Conservation (phyloP, 2,113 vertebrate genomes). For the Prionailurus bengalensis region DNA sequence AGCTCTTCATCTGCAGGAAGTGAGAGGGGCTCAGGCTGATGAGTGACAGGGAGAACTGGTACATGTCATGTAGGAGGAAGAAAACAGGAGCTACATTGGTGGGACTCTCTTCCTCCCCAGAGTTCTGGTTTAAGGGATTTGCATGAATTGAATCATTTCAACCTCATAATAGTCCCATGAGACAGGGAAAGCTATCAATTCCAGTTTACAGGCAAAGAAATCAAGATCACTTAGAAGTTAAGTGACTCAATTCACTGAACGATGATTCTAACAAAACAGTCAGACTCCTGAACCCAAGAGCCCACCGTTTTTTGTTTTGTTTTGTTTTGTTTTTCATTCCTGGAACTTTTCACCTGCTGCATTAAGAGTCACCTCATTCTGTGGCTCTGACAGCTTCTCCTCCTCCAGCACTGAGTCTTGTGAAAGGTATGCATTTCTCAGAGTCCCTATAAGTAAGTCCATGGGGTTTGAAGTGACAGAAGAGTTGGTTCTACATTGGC, state of each 20-base stretch:
- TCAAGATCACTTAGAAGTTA: neutral
- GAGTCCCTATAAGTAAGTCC: no score
- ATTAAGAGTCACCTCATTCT: neutral
- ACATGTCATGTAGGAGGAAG: neutral
- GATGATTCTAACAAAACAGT: neutral
- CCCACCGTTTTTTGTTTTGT: no score
- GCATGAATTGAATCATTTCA: neutral
- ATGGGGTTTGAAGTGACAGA: neutral
- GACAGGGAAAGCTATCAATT: neutral
- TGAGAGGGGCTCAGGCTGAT: no score
- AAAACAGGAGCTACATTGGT: neutral
- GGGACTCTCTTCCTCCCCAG: neutral
- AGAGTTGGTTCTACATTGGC: neutral
- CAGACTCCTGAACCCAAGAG: neutral
- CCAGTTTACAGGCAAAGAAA: neutral
- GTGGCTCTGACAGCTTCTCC: neutral
- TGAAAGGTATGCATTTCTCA: neutral
- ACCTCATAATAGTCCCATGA: neutral
- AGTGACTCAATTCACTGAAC: neutral
- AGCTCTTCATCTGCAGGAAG: neutral
- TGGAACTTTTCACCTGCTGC: no score
- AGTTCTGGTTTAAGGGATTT: neutral
- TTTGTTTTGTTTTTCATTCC: neutral
- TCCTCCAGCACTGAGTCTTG: neutral
- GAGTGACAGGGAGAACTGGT: neutral